Evolutionary conservation across 2,113 vertebrate genomes (phyloP), one percentile per base, ranked within the genome.

Genomic region (Ibidorhyncha struthersii): DNA sequence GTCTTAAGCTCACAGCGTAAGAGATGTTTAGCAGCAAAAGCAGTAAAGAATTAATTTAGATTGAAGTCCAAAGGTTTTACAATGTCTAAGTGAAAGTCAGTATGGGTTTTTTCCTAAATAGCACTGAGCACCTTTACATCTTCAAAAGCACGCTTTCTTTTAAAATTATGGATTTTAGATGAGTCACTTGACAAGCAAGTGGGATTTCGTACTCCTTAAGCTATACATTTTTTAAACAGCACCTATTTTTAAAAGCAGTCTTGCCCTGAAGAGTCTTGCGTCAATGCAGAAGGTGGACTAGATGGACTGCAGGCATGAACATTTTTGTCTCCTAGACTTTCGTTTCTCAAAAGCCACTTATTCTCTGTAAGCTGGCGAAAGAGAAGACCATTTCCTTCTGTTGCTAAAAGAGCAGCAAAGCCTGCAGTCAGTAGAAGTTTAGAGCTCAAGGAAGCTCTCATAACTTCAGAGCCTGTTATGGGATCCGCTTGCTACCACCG

Each of bases 221-320:
- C 49, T 58, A 58, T 43, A 47, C 7, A 21, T 83, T 85, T 93
- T 82, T 94, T 86, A 89, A 95, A 83, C 19, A 77, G 74, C 50
- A 71, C 63, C 65, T 92, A 34, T 80, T 96, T 96, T 93, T 92
- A 89, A 95, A 89, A 86, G 63, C 36, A 62, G 41, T 58, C 55
- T 88, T 86, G 56, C 63, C 45, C 82, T 88, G 13, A 58, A 65
- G 73, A 84, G n/a, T 59, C 88, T 86, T 90, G 14, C 38, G 32
- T 91, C 76, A 73, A 10, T 88, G 67, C 53, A 65, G 52, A 82
- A 96, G n/a, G 53, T 53, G 38, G 38, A 77, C 74, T 86, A 65
- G 88, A 58, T 47, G 61, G 79, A 87, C 63, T 86, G 72, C 63
- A 86, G 69, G 43, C 34, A 21, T n/a, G 34, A 85, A 67, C 30